Base-by-base conservation (phyloP, 2,888 invertebrate species). In the Hetaerina titia region DNA sequence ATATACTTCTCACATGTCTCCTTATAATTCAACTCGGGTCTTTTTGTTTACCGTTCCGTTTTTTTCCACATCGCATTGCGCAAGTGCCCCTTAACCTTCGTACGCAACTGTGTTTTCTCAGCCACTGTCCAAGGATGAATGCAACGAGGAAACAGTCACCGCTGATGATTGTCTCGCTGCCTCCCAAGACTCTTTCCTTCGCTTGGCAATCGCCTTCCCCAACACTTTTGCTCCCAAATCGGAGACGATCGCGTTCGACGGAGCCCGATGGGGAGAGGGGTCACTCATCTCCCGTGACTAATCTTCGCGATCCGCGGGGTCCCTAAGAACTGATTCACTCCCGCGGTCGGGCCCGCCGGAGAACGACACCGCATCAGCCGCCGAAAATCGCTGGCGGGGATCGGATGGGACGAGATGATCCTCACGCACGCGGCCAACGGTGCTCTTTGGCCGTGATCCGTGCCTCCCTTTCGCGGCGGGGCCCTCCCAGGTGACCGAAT, bases 71-170 rank as follows among this genome's bases (percentile, higher is more conserved):
- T 19, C 56, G 9, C 0, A 64, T 64, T 64, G 90, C 64, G 90
- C 11, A 64, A 90, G 31, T 90, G 9, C 17, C 64, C 63, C 63
- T 92, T 74, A 92, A 92, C 69, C 92, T 69, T 92, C 69, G n/a
- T 56, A 9, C 2, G 69, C 45, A 56, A n/a, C 56, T 45, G 56
- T 74, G 64, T 57, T 69, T 74, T 56, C 69, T 69, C 45, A 69
- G 60, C 89, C 56, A 45, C n/a, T 8, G 45, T 22, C 69, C 74
- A 69, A 69, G 69, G 92, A 69, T 90, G 90, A 45, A 2, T 90
- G 63, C 64, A 90, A 7, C 63, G 63, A 64, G 60, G 25, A 9
- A 58, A 89, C 90, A 90, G 17, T 60, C 90, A 63, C 56, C 22
- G n/a, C 9, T 89, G 57, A 58, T 90, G 58, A n/a, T 60, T n/a